These are phyloP conservation scores for Coenobita brevimanus DNA, from an alignment of 1,140 invertebrate species.

Conservation along the genomic window DNA sequence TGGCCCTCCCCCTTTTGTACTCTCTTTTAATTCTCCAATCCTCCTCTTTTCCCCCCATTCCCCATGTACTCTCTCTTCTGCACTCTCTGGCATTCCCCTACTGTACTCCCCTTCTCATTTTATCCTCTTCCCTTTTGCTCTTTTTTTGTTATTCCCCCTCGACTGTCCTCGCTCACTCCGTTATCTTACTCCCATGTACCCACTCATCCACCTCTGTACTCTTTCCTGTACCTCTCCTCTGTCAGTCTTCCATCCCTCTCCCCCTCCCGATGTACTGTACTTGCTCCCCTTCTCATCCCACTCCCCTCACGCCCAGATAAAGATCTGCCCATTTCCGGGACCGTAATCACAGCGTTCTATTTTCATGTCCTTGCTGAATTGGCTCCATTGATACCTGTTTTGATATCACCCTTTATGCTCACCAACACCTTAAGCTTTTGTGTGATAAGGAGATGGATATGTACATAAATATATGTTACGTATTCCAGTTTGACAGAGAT, in stretches of 20 bases:
- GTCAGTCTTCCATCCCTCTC: not conserved
- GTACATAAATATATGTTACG: no score
- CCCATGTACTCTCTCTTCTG: not conserved
- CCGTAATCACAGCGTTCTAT: not conserved
- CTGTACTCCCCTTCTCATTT: not conserved
- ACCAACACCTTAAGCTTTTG: no score
- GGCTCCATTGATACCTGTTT: no score
- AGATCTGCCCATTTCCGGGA: not conserved
- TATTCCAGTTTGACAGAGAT: no score
- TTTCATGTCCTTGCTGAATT: not conserved
- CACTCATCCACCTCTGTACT: not conserved
- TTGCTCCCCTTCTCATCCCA: not conserved
- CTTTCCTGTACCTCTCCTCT: not conserved
- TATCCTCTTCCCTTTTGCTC: not conserved
- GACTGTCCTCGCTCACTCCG: not conserved
- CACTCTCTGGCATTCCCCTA: not conserved
- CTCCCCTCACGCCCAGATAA: not conserved
- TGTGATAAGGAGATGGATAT: no score
- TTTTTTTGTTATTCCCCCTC: not conserved
- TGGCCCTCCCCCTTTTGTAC: not conserved
- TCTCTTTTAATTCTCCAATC: not conserved
- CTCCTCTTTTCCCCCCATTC: conserved; percentile 3
- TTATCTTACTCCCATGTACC: not conserved
- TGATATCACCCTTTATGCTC: no score
- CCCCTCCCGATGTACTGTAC: not conserved